Base-by-base conservation (phyloP, 1,140 invertebrate genomes). In the Lepidurus apus region DNA sequence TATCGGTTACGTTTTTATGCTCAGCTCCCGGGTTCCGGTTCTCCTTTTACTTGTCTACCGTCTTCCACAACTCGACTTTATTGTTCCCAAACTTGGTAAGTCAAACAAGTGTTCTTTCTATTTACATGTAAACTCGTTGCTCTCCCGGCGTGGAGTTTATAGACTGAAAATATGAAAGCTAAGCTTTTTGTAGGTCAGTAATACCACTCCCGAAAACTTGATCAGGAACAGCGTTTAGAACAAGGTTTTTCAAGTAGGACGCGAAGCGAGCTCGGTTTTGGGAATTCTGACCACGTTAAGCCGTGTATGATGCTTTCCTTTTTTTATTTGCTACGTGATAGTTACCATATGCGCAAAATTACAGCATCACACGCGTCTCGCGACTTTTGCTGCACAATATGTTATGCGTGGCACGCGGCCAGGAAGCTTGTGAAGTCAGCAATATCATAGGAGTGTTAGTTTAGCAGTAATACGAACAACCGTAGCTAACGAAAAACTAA, bases 401-500 rank as follows among this genome's bases (percentile, higher is more conserved):
- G 53, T 65, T 65, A 65, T 65, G 53, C 53, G 53, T 65, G 53
- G 53, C 53, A 65, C 53, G 53, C 53, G 53, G 53, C 53, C 53
- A 65, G 53, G 21, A 65, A 65, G 53, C 17, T 21, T 65, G 53
- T 65, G 53, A 65, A 65, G 53, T 65, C 53, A 65, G 53, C 53
- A 65, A 65, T 65, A 17, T 21, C 21, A 13, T 13, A n/a, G 17
- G n/a, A 65, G 53, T 65, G 53, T 65, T 65, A 65, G 53, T 65
- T 65, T 65, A 65, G 53, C 53, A 65, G 53, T 65, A 21, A 65
- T 65, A 65, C 53, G 53, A 65, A 13, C 53, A 65, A 65, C 53
- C 53, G 13, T 65, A 21, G 13, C 53, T 13, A 65, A 65, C 7
- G 53, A 65, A 65, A n/a, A 13, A n/a, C 7, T 9, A 21, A 21